Base-by-base conservation (phyloP, 2,797 vertebrate species). In the Poecilia wingei region DNA sequence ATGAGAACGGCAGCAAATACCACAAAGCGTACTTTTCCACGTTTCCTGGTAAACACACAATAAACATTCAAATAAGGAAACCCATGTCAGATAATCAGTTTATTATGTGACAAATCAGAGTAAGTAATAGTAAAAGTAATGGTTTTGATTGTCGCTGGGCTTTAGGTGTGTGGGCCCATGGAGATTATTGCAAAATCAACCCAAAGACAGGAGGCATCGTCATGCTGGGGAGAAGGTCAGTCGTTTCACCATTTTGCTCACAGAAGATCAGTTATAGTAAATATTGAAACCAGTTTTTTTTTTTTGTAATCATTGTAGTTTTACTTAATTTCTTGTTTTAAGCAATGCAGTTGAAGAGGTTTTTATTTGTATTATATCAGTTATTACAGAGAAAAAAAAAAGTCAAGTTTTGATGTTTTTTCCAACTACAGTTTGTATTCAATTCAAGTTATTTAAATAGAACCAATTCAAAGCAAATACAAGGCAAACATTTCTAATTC, bases 121-220 rank as follows among this genome's bases (percentile, higher is more conserved):
- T n/a, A 9, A 25, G 20, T 20, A 68, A 39, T 41, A 4, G 12
- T 12, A 43, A 22, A 47, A 64, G 16, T 33, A 49, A 66, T 4
- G 36, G 31, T 66, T 31, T 13, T 69, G 46, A 73, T 20, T n/a
- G 6, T 39, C 12, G 2, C 46, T 81, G 2, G 51, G 75, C 36
- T 78, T 1, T 68, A 99, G 98, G 97, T 28, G 89, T 98, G 47
- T 99, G 98, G 98, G 96, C 96, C 2, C 98, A 99, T 0, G 97
- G 98, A 0, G 98, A 99, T 92, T 99, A 99, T 93, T 99, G 98
- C 90, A 98, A 97, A 89, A 98, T 99, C 89, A 99, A 98, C 92
- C 97, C 98, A 39, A 96, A 97, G 87, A 99, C 98, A 0, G 97
- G 98, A 78, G 98, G 98, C 55, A 93, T 99, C 1, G 84, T 98